Base-by-base conservation (phyloP, 2,113 vertebrate species). In the Rhinopomastus cyanomelas region DNA sequence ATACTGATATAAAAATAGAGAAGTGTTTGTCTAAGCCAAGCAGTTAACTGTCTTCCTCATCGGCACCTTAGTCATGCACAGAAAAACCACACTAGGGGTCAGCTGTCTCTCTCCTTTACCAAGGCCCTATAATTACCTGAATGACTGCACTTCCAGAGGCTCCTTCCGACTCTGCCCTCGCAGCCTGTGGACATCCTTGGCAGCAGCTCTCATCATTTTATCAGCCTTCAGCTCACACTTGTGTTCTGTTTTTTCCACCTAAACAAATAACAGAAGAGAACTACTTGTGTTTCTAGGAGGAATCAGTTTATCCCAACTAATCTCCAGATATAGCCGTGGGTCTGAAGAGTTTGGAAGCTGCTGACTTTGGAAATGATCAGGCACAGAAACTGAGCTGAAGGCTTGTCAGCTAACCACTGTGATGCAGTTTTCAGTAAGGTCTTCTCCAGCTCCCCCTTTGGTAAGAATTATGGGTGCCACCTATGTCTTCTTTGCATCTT, bases 111-210 rank as follows among this genome's bases (percentile, higher is more conserved):
- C 34, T 57, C 49, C 62, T 81, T 59, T 37, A 36, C 22, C 16
- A 19, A 20, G 4, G 12, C n/a, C 44, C 55, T 66, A 29, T 22
- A 15, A 34, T 80, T 89, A 99, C 99, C 99, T 98, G 98, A 99
- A 99, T 66, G 98, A 99, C 96, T 99, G 99, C 23, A 99, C 98
- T 96, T 99, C 98, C 2, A 98, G 97, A 37, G 98, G 98, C 92
- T 99, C 99, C 87, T 98, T 99, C 52, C 98, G 96, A 96, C 98
- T 99, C 96, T 98, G 99, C 34, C 98, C 98, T 61, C 98, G 96
- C 88, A 99, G 98, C 95, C 98, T 98, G 95, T 98, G 98, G 56
- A 99, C 98, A 4, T 99, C 99, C 97, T 99, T 99, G 68, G 99
- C 98, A 12, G 98, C 99, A 2, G 98, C 98, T 84, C 98, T 97